A percentile compares a stretch with the other conserved stretches of the same genome.
Evolutionary conservation across 2,113 vertebrate species (phyloP).

Genomic region (Miniopterus natalensis): DNA sequence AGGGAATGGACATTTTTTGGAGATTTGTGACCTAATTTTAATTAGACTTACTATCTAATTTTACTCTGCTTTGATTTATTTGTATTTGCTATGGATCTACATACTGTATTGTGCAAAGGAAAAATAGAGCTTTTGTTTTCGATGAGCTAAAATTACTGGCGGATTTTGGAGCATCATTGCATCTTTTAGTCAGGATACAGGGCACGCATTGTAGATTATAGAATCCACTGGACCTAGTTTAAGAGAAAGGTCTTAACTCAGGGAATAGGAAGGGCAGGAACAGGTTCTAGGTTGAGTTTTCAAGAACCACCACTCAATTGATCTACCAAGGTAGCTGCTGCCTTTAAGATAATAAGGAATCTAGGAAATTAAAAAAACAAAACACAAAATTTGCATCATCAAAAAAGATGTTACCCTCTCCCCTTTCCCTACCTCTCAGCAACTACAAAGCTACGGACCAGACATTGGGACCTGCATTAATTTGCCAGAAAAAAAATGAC

Average conservation of each 20-base stretch:
- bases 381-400: neutral
- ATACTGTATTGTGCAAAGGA: neutral
- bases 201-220: neutral
- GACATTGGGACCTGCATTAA: neutral
- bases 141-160: neutral
- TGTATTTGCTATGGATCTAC: neutral
- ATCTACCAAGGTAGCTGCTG: neutral
- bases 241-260: neutral
- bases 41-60: neutral
- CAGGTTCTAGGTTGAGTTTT: neutral
- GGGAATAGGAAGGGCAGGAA: neutral
- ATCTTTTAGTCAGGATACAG: neutral
- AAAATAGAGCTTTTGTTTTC: neutral
- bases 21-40: constrained; percentile 20
- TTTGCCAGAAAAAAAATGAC: neutral
- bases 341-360: neutral
- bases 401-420: neutral
- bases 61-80: neutral
- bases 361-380: neutral
- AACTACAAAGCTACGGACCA: neutral
- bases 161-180: neutral
- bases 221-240: neutral
- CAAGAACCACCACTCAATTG: neutral
- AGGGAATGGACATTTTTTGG: neutral
- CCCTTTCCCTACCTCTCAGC: neutral